A percentile compares a stretch with the other conserved stretches of the same genome.
Conservation (phyloP, 1,140 invertebrate species). For the Acarapis woodi region DNA sequence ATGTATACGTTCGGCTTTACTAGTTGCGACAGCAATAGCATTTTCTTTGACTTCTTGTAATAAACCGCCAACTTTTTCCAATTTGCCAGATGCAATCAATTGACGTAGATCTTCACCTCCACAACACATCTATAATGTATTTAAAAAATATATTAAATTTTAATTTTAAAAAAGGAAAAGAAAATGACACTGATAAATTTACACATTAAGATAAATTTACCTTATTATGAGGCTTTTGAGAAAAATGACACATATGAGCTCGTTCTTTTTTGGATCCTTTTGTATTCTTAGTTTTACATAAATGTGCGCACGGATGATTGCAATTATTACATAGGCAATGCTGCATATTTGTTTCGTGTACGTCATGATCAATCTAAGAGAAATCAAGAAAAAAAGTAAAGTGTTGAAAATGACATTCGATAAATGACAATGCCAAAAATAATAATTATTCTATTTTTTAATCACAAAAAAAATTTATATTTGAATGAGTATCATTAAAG, state of each 20-base stretch:
- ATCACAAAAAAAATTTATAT: too few relatives aligned
- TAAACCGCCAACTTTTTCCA: neutral
- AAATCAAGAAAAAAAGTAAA: neutral
- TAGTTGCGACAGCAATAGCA: too few relatives aligned
- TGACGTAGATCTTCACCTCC: constrained; percentile 11
- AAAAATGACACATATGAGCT: constrained; percentile 11
- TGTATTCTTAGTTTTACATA: constrained; percentile 8
- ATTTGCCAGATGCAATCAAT: neutral
- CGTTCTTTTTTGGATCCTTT: constrained; percentile 8
- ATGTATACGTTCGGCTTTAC: too few relatives aligned
- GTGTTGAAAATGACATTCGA: neutral
- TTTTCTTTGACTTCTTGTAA: neutral
- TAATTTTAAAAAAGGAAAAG: too few relatives aligned
- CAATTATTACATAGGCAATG: constrained; percentile 10
- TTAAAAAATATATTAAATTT: too few relatives aligned
- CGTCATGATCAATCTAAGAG: constrained; percentile 9
- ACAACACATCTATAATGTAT: too few relatives aligned
- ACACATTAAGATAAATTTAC: too few relatives aligned
- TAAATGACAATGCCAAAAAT: too few relatives aligned
- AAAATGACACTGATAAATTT: too few relatives aligned
- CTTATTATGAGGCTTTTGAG: constrained; percentile 9
- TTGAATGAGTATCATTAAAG: too few relatives aligned
- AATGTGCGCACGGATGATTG: constrained; percentile 10
- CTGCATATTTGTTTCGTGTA: constrained; percentile 8
- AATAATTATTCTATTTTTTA: too few relatives aligned